Conservation (phyloP, 2,797 vertebrate species). For the Helostoma temminkii region DNA sequence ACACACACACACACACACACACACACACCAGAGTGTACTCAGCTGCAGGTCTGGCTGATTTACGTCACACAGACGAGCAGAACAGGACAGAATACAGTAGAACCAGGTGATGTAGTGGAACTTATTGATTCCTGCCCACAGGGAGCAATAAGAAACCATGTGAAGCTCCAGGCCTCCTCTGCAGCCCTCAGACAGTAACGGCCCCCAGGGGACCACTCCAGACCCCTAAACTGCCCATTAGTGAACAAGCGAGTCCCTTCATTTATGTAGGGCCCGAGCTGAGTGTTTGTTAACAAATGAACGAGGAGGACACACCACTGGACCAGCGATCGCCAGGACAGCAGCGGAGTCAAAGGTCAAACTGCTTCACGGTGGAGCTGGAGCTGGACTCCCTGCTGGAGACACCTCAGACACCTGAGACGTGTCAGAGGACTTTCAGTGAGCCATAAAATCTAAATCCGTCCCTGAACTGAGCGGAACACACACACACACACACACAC, state of each 20-base stretch:
- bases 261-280: conserved; percentile 13
- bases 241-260: conserved; percentile 8
- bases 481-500: not conserved
- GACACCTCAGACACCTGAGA: not conserved
- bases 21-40: conserved; percentile 26
- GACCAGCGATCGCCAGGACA: too few relatives aligned
- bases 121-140: conserved; percentile 26
- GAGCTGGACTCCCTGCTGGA: not conserved
- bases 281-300: not conserved
- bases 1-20: conserved; percentile 11
- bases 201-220: conserved; percentile 40
- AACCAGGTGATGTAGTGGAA: conserved; percentile 6
- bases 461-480: not conserved
- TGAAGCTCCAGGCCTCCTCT: conserved; percentile 25
- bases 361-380: conserved; percentile 1
- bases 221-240: conserved; percentile 41
- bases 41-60: conserved; percentile 47
- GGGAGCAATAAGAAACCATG: conserved; percentile 21
- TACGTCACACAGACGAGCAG: conserved; percentile 25
- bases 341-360: conserved; percentile 7
- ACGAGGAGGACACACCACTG: too few relatives aligned
- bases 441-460: too few relatives aligned
- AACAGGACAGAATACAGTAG: not conserved
- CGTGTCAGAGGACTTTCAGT: not conserved
- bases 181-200: conserved; percentile 23